Percentiles rank a stretch among this genome's conserved stretches.
These are phyloP conservation scores for Amaurobius ferox DNA, from an alignment of 2,888 invertebrate species.

Conservation along the genomic window DNA sequence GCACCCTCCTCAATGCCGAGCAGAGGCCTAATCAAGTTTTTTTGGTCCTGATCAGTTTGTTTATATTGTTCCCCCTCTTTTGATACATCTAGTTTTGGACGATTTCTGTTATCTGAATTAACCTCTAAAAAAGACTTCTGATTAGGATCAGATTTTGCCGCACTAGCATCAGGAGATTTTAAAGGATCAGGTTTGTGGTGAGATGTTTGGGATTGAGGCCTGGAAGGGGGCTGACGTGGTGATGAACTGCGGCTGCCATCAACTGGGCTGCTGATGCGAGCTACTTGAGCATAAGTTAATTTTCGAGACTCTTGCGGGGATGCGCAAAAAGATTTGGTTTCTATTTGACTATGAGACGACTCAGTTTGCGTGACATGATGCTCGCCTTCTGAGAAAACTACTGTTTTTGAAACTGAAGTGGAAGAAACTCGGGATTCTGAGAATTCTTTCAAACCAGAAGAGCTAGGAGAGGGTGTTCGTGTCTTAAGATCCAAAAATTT, in stretches of 20 bases:
- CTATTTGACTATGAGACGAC: slow-evolving; percentile 64
- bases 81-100: slow-evolving; percentile 47
- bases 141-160: slow-evolving; percentile 34
- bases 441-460: slow-evolving; percentile 46
- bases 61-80: slow-evolving; percentile 39
- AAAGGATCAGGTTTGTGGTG: slow-evolving; percentile 21
- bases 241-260: slow-evolving; percentile 39
- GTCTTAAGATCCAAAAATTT: slow-evolving; percentile 61
- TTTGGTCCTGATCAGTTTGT: slow-evolving; percentile 61
- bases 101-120: slow-evolving; percentile 64
- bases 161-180: slow-evolving; percentile 20
- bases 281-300: slow-evolving; percentile 72
- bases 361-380: slow-evolving; percentile 61
- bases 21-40: slow-evolving; percentile 73
- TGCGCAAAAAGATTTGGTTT: slow-evolving; percentile 57
- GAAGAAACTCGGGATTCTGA: slow-evolving; percentile 67
- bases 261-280: slow-evolving; percentile 65
- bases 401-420: slow-evolving; percentile 60
- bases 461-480: slow-evolving; percentile 43
- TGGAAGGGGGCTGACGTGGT: slow-evolving; percentile 6
- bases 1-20: slow-evolving; percentile 70
- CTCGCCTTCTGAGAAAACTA: slow-evolving; percentile 46
- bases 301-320: slow-evolving; percentile 56
- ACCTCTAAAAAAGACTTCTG: slow-evolving; percentile 72
- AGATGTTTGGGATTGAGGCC: slow-evolving; percentile 26